Evolutionary conservation across 2,888 invertebrate genomes (phyloP), one percentile per base, ranked within the genome.

Genomic region (Thereva nobilitata): DNA sequence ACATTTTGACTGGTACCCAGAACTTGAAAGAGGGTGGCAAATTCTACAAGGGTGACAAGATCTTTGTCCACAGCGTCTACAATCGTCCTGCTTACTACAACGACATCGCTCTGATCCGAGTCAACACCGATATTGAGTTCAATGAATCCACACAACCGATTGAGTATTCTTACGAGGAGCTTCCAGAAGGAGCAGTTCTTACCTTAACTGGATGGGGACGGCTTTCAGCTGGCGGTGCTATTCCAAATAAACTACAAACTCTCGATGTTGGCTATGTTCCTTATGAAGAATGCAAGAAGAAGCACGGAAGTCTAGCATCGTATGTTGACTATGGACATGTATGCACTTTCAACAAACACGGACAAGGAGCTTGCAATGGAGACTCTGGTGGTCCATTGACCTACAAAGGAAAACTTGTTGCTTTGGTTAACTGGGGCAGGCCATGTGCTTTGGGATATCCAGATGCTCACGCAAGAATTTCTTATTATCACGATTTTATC

Each of bases 101-200:
- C 73, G 91, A 91, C 72, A 88, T 91, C 66, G 90, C 89, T 0
- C 75, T 91, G 2, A 74, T 91, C 3, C 85, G 85, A 73, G 79
- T 90, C 41, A 76, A 82, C 0, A 73, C 81, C 0, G 80, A 82
- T 34, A 82, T 89, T 4, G 76, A 78, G 9, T 85, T 86, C 69
- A 80, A 83, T 55, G 80, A 82, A 0, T 75, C 76, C 0, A 86
- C 88, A 0, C 80, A 85, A 64, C 84, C 86, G 1, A 80, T 89
- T 0, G 83, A 84, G 47, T 73, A 88, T 9, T 85, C 86, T 35
- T 75, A 78, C 44, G 81, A 83, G 35, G 82, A 82, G 0, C 79
- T 84, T 4, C 76, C 81, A 70, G 82, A 83, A 5, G 83, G 82
- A 0, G 86, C 86, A 50, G 76, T 82, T 0, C 72, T 86, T 7